Evolutionary conservation across 2,888 invertebrate genomes (phyloP).

Genomic region (Augochlorella aurata): DNA sequence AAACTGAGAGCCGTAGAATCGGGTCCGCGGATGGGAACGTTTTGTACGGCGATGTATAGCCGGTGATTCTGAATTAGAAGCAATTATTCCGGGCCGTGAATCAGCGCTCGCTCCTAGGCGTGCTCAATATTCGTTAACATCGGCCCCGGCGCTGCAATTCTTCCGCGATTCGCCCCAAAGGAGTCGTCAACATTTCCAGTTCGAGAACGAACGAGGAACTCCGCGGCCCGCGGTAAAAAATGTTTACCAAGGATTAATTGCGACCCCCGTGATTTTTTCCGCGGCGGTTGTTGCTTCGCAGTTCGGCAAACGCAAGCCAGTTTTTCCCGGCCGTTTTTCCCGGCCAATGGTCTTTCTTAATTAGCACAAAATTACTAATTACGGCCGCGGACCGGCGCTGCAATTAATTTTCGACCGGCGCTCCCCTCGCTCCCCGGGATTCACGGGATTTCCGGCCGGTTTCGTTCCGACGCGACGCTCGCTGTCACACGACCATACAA

Average conservation of each 20-base stretch:
- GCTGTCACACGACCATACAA: neutral
- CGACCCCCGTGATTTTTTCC: conserved; percentile 22
- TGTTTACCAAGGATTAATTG: conserved; percentile 52
- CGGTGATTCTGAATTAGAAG: conserved; percentile 1
- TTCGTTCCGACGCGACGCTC: neutral
- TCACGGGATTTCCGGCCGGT: neutral
- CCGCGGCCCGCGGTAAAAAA: neutral
- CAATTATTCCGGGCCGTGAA: neutral
- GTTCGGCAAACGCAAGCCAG: neutral
- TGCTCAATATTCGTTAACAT: conserved; percentile 10
- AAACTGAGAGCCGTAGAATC: neutral
- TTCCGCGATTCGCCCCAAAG: neutral
- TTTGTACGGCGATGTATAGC: neutral
- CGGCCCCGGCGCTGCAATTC: neutral
- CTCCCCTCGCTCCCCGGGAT: neutral
- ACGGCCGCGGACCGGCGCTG: conserved; percentile 36
- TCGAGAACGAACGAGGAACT: neutral
- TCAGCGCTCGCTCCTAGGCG: neutral
- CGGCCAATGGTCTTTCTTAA: conserved; percentile 51
- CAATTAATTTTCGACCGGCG: conserved; percentile 59
- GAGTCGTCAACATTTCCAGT: conserved; percentile 9
- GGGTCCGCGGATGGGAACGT: neutral
- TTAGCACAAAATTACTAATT: conserved; percentile 67
- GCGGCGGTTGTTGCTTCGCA: neutral
- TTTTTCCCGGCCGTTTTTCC: neutral